These are phyloP conservation scores for Pagetopsis macropterus DNA, from an alignment of 2,797 vertebrate species.

Conservation along the genomic window DNA sequence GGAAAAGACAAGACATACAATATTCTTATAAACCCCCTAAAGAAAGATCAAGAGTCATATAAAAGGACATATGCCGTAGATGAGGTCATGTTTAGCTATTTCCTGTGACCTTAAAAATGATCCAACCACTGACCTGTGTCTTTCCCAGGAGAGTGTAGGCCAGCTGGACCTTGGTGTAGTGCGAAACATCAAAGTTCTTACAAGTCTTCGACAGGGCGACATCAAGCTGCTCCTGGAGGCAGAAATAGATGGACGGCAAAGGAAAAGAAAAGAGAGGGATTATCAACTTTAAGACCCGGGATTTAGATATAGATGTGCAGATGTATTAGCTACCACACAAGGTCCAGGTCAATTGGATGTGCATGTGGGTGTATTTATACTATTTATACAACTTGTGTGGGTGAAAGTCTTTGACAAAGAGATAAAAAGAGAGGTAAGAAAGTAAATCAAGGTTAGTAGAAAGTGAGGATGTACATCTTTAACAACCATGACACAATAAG, in stretches of 20 bases:
- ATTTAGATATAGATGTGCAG: constrained; percentile 57
- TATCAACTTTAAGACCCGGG: constrained; percentile 52
- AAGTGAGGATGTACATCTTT: constrained; percentile 19
- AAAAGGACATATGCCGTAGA: neutral
- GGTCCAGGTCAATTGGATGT: constrained; percentile 47
- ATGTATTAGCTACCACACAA: constrained; percentile 38
- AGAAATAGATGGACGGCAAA: constrained; percentile 55
- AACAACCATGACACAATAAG: constrained; percentile 31
- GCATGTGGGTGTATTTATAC: constrained; percentile 2
- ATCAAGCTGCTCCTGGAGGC: constrained; percentile 93
- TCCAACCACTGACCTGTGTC: constrained; percentile 90
- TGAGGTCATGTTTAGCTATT: constrained; percentile 10
- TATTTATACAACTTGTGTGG: constrained; percentile 8
- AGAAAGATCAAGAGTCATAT: neutral
- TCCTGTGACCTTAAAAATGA: neutral
- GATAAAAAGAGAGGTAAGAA: constrained; percentile 20
- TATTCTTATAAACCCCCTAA: neutral
- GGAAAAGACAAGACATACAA: neutral
- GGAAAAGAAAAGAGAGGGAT: constrained; percentile 48
- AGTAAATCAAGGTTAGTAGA: constrained; percentile 25
- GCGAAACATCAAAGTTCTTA: constrained; percentile 95
- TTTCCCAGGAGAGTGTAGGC: constrained; percentile 97
- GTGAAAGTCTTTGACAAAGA: constrained; percentile 39
- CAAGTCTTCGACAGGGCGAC: constrained; percentile 99
- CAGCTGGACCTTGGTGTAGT: constrained; percentile 98